Evolutionary conservation across 1,140 invertebrate species (phyloP).

Genomic region (Diprion similis): DNA sequence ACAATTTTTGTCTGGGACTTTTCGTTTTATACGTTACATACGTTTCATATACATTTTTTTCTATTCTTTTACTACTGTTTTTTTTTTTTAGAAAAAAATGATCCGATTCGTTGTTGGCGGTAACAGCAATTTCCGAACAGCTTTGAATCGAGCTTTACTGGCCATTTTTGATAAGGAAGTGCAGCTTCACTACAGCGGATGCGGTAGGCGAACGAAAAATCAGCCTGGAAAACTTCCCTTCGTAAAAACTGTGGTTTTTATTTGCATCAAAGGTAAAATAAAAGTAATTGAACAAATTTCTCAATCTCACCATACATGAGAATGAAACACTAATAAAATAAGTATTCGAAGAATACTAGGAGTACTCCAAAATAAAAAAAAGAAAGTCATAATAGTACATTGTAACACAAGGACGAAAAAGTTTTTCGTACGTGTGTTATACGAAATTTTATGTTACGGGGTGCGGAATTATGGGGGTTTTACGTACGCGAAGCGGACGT

Average conservation of each 20-base stretch:
- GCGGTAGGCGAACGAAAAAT: slow-evolving; percentile 16
- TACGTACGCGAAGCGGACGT: too few relatives aligned
- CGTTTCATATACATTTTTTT: slow-evolving; percentile 2
- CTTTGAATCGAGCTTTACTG: slow-evolving; percentile 11
- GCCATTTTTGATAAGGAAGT: slow-evolving; percentile 4
- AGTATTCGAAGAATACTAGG: too few relatives aligned
- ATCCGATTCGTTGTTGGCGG: slow-evolving; percentile 1
- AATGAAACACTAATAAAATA: too few relatives aligned
- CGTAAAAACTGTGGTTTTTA: slow-evolving; percentile 18
- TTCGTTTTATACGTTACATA: too few relatives aligned
- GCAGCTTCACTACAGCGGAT: slow-evolving; percentile 15
- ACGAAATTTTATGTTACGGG: too few relatives aligned
- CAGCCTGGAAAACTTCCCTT: slow-evolving; percentile 11
- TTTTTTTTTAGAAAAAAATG: neutral
- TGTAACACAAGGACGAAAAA: too few relatives aligned
- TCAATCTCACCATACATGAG: too few relatives aligned
- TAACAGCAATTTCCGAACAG: slow-evolving; percentile 11
- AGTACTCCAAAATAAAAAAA: too few relatives aligned
- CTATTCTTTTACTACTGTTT: neutral
- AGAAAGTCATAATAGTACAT: too few relatives aligned
- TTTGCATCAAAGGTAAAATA: slow-evolving; percentile 15
- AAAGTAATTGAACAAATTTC: slow-evolving; percentile 4
- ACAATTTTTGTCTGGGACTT: too few relatives aligned
- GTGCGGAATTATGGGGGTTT: too few relatives aligned
- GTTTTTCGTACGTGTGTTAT: too few relatives aligned